Conservation (phyloP, 2,113 vertebrate species). For the Orthonyx spaldingii region DNA sequence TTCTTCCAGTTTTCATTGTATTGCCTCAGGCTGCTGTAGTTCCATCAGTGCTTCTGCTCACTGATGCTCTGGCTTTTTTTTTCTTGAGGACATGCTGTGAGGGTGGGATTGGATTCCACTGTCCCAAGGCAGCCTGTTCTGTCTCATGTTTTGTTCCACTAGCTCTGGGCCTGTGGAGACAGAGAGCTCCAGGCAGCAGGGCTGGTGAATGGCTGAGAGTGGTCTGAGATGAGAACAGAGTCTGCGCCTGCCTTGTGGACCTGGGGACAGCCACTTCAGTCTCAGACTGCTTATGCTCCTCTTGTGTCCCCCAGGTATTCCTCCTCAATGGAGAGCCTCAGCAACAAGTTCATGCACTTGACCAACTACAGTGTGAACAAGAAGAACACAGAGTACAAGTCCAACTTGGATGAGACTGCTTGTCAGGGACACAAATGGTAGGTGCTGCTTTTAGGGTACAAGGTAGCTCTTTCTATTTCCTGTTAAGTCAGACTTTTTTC, state of each 20-base stretch:
- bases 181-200: not conserved
- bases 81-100: not conserved
- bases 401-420: conserved; percentile 86
- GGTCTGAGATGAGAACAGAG: not conserved
- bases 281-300: not conserved
- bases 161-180: not conserved
- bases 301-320: conserved; percentile 80
- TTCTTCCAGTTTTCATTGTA: not conserved
- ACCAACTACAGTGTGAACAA: conserved; percentile 99
- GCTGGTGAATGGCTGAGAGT: not conserved
- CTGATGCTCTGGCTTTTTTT: not conserved
- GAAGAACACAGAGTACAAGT: conserved; percentile 89
- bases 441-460: not conserved
- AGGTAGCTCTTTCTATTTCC: not conserved
- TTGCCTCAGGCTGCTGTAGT: not conserved
- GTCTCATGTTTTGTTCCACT: not conserved
- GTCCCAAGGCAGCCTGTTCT: not conserved
- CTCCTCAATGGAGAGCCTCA: conserved; percentile 90
- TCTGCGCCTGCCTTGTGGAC: not conserved
- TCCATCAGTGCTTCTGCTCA: not conserved
- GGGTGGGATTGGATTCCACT: not conserved
- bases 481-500: not conserved
- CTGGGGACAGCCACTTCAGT: not conserved
- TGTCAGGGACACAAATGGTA: conserved; percentile 99
- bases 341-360: conserved; percentile 96